Evolutionary conservation across 2,888 invertebrate genomes (phyloP), one percentile per base, ranked within the genome.

Genomic region (Hemicrepidius hirtus): DNA sequence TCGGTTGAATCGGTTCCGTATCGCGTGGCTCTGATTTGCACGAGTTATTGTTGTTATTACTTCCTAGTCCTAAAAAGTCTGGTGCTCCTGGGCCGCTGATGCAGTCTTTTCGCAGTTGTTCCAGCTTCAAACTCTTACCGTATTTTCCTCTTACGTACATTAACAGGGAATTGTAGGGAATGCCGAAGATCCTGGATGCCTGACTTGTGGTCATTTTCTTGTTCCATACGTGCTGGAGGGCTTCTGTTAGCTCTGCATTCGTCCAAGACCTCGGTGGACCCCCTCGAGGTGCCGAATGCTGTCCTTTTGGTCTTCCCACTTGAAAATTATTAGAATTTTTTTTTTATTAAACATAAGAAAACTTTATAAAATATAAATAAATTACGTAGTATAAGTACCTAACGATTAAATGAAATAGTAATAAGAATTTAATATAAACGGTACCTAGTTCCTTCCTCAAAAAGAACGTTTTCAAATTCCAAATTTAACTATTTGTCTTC

Each of bases 141-240:
- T 96, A 96, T 85, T 96, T 96, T 64, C 96, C 96, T 55, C 96
- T 90, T 28, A 96, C 96, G 87, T 96, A 96, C 96, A 96, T 96
- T 68, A 96, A 88, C 59, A 96, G 89, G 53, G 95, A 95, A 87
- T 96, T 96, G 90, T 96, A 96, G n/a, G 96, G 96, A 77, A 96
- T 96, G 49, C 96, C 96, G 87, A 95, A 96, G 84, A 96, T 94
- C 75, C 96, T 88, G 21, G 95, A 96, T 9, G 96, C 96, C 86
- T 96, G 95, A 82, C 95, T 95, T 50, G 96, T 96, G 75, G 96
- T 96, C 95, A 96, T 96, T 85, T 95, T 96, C 84, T 96, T 96
- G 87, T 96, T 96, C 96, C 96, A 96, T n/a, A 96, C 96, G 86
- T 96, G 95, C 83, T 95, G 95, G 64, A 96, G 89, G 1, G 96